Conservation (phyloP, 2,888 invertebrate species). For the Drosophila austrosaltans region DNA sequence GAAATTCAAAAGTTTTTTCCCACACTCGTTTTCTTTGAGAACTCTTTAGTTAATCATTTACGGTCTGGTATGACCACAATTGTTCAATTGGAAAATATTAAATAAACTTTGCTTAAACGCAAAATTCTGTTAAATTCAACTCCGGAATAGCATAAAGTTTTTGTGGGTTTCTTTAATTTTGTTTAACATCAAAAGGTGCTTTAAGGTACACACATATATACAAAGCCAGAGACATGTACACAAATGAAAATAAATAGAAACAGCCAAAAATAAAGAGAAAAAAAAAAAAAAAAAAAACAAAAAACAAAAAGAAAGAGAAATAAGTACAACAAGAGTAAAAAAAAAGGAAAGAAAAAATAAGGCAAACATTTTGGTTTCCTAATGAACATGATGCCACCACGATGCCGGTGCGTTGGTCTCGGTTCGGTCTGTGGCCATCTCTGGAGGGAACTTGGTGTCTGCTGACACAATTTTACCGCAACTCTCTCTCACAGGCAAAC, state of each 20-base stretch:
- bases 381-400: slow-evolving; percentile 53
- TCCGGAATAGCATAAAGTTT: neutral
- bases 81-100: neutral
- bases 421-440: slow-evolving; percentile 22
- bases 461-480: slow-evolving; percentile 64
- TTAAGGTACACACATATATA: slow-evolving; percentile 21
- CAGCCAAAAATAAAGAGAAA: slow-evolving; percentile 26
- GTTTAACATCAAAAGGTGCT: slow-evolving; percentile 8
- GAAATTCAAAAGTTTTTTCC: no score
- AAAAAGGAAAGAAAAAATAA: slow-evolving; percentile 36
- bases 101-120: neutral
- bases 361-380: slow-evolving; percentile 53
- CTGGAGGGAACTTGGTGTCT: slow-evolving; percentile 57
- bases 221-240: slow-evolving; percentile 22
- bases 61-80: no score
- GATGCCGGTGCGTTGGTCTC: slow-evolving; percentile 8
- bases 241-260: slow-evolving; percentile 50
- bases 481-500: slow-evolving; percentile 16
- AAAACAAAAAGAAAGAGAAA: slow-evolving; percentile 16
- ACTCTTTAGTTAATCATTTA: no score
- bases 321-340: neutral
- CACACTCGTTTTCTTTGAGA: no score
- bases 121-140: neutral
- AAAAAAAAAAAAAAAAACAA: slow-evolving; percentile 22
- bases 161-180: neutral